phyloP scores from a whole-genome alignment of 2,113 vertebrate genomes.

The Nycticebus coucang region DNA sequence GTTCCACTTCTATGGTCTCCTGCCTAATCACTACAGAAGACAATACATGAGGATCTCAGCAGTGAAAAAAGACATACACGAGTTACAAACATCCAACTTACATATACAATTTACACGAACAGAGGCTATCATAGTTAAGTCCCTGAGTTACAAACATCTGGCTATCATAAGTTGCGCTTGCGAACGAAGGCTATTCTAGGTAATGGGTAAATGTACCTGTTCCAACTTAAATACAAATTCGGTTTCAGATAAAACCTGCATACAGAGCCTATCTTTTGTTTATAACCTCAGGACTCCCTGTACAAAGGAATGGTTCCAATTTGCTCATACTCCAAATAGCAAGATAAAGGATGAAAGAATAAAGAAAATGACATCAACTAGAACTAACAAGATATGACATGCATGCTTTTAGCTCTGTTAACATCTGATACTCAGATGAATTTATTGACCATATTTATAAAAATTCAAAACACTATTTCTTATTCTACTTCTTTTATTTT shows the following conservation, averaged over 20 bases:
- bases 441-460: constrained; percentile 13
- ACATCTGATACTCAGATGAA: neutral
- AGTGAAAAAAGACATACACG: neutral
- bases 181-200: no score
- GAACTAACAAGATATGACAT: neutral
- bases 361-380: neutral
- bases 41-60: neutral
- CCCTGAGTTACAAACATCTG: no score
- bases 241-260: no score
- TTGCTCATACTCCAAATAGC: neutral
- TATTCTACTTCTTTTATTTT: neutral
- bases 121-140: no score
- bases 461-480: neutral
- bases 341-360: neutral
- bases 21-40: neutral
- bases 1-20: neutral
- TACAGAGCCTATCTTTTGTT: no score
- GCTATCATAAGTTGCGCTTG: no score
- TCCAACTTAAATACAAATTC: no score
- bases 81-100: no score
- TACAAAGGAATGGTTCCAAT: neutral
- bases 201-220: no score
- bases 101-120: no score
- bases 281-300: no score
- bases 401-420: neutral